Conservation (phyloP, 2,113 vertebrate genomes). For the Pontoporia blainvillei region DNA sequence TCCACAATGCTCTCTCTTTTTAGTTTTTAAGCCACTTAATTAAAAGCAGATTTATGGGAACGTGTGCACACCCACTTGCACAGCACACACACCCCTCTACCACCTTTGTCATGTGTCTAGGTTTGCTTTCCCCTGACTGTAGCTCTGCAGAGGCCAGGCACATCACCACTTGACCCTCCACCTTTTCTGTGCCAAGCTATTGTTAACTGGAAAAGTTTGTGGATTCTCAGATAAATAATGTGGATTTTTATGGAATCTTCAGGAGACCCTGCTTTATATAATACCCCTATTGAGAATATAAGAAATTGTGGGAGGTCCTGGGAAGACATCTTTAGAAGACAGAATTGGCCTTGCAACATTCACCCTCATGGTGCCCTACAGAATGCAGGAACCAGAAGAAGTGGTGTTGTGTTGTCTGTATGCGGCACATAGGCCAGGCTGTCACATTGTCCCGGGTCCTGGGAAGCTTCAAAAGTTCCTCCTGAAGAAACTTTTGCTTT, state of each 20-base stretch:
- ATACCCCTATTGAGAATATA: neutral
- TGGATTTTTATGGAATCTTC: neutral
- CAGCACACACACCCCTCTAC: neutral
- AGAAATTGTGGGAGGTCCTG: neutral
- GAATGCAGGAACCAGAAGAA: neutral
- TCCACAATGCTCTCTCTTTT: neutral
- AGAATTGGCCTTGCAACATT: neutral
- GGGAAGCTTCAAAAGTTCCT: neutral
- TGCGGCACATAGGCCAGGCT: neutral
- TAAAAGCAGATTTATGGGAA: neutral
- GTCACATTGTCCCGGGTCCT: neutral
- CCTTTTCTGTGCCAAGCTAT: neutral
- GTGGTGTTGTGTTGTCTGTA: neutral
- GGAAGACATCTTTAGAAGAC: neutral
- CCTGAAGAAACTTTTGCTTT: neutral
- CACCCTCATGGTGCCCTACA: neutral
- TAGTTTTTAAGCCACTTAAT: neutral
- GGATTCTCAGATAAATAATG: neutral
- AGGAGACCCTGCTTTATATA: neutral
- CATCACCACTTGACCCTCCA: fast-evolving
- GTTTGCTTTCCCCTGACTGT: neutral
- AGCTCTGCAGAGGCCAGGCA: neutral
- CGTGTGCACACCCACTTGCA: fast-evolving
- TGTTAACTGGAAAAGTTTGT: neutral
- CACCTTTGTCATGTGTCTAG: neutral